Evolutionary conservation across 2,888 invertebrate species (phyloP).

Genomic region (Boloria selene): DNA sequence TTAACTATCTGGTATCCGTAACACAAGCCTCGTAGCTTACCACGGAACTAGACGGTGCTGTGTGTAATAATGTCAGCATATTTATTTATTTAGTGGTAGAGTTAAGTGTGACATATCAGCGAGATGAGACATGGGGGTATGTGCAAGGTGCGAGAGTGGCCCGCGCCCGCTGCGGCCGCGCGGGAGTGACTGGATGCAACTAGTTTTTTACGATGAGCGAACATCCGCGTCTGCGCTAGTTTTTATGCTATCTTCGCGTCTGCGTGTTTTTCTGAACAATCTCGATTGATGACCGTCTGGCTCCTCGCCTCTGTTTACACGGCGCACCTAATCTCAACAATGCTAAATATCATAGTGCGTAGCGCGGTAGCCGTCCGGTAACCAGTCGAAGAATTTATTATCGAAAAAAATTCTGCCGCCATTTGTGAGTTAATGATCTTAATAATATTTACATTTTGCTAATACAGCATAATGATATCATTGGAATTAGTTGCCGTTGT

Average conservation of each 20-base stretch:
- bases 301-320: constrained; percentile 56
- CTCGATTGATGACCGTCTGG: constrained; percentile 69
- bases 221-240: constrained; percentile 72
- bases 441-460: constrained; percentile 19
- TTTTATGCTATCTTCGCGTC: constrained; percentile 61
- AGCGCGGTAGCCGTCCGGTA: constrained; percentile 54
- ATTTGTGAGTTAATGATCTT: constrained; percentile 31
- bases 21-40: too few species aligned
- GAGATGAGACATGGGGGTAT: not conserved
- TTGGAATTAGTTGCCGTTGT: constrained; percentile 15
- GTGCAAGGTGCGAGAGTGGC: not conserved
- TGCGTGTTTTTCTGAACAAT: constrained; percentile 63
- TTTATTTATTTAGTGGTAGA: not conserved
- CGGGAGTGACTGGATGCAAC: constrained; percentile 59
- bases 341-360: constrained; percentile 53
- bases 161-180: constrained; percentile 22
- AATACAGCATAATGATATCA: constrained; percentile 22
- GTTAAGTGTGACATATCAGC: not conserved
- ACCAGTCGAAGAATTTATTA: constrained; percentile 38
- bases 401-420: constrained; percentile 28
- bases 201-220: constrained; percentile 58
- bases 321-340: constrained; percentile 43
- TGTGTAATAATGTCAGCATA: too few species aligned
- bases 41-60: too few species aligned
- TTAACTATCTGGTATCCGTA: too few species aligned